These are phyloP conservation scores for Ceratotherium simum DNA, from an alignment of 2,113 vertebrate species.

Conservation along the genomic window DNA sequence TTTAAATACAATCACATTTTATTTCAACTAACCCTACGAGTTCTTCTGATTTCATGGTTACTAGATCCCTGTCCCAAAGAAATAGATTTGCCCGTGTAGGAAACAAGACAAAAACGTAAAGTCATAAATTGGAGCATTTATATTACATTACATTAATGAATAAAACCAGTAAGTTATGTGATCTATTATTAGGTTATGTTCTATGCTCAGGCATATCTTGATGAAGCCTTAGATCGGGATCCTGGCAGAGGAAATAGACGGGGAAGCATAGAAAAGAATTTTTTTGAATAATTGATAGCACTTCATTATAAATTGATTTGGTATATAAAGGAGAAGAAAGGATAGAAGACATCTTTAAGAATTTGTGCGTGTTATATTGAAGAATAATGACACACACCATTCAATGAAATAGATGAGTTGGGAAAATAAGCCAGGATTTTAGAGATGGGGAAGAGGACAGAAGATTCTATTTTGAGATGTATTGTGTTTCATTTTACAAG, in stretches of 20 bases:
- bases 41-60: constrained; percentile 5
- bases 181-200: background rate
- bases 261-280: background rate
- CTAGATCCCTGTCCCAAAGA: background rate
- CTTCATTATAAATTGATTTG: constrained; percentile 40
- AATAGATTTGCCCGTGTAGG: background rate
- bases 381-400: background rate
- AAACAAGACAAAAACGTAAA: background rate
- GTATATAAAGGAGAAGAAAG: constrained; percentile 21
- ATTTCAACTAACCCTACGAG: background rate
- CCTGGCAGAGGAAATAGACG: background rate
- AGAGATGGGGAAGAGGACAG: background rate
- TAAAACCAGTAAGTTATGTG: background rate
- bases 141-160: background rate
- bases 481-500: background rate
- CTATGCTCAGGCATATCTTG: background rate
- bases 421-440: background rate
- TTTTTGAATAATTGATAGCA: constrained; percentile 64
- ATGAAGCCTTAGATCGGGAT: background rate
- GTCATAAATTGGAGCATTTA: background rate
- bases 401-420: background rate
- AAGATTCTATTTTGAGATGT: background rate
- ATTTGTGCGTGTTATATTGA: constrained; percentile 7
- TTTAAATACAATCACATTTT: background rate
- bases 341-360: background rate